Base-by-base conservation (phyloP, 1,140 invertebrate species). In the Aphelenchoides avenae region DNA sequence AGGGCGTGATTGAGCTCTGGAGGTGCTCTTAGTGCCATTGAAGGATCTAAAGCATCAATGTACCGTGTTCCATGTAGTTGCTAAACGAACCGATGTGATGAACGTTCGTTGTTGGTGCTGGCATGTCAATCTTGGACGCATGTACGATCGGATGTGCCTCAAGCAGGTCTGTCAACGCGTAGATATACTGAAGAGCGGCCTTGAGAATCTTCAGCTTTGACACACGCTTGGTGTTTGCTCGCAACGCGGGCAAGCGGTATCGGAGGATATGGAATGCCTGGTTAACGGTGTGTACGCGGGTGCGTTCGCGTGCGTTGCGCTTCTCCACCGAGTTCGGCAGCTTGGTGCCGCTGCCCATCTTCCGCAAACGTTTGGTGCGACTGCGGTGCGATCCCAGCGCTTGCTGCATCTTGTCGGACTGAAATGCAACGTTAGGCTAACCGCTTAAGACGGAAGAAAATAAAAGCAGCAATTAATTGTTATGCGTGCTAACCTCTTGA, bases 181-280 rank as follows among this genome's bases (percentile, higher is more conserved):
- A 48, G 3, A 51, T 51, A 49, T 51, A 51, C 13, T 51, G 40
- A 22, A 51, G 18, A n/a, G 48, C 22, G 31, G 48, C 48, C 24
- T 50, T 51, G 9, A 51, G 48, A 44, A 51, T 51, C 26, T 51
- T 51, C n/a, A 51, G 24, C 48, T 70, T 70, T 22, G 70, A 73
- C 9, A 70, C 68, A 33, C 68, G 53, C 44, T 70, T 70, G 15
- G 54, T 52, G 26, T 57, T 57, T 57, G 51, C 52, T 20, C 42
- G 48, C 5, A 57, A 37, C 7, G 26, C 26, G 6, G 54, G 54
- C 5, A 57, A 26, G 42, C 43, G 31, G 11, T 30, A 22, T 46
- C 57, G 54, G 20, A 58, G 31, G 11, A 43, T 22, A 4, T 24
- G 13, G n/a, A 58, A 58, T 2, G 37, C 31, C 18, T 46, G 22